phyloP scores from a whole-genome alignment of 2,888 invertebrate species.

The Taphrorychus bicolor region DNA sequence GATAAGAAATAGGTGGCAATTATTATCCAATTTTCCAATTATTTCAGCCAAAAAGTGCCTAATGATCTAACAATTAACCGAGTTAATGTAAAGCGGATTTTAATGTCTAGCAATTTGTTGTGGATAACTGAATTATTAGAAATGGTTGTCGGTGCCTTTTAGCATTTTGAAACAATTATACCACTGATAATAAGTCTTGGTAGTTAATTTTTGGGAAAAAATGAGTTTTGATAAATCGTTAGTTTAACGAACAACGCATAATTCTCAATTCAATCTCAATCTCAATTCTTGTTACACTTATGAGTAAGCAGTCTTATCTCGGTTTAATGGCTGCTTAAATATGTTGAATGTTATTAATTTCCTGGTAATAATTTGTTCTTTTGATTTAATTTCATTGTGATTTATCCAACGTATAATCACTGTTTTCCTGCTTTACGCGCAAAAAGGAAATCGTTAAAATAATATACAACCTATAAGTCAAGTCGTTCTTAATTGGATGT shows the following conservation, averaged over 20 bases:
- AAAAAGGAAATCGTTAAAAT: conserved; percentile 1
- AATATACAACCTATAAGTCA: neutral
- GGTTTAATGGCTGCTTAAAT: neutral
- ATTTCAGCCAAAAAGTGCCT: conserved; percentile 12
- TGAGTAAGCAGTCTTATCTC: neutral
- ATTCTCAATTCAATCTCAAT: neutral
- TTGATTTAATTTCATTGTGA: neutral
- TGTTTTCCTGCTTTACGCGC: neutral
- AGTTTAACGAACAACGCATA: neutral
- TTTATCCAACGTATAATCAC: neutral
- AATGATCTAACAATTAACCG: neutral
- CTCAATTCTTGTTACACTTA: neutral
- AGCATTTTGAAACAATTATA: too few relatives aligned
- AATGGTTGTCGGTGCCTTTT: neutral
- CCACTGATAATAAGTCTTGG: too few relatives aligned
- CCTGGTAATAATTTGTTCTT: neutral
- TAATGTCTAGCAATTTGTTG: conserved; percentile 8
- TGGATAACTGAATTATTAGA: conserved; percentile 10
- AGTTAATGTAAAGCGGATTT: conserved; percentile 11
- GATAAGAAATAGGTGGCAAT: neutral
- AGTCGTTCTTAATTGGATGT: neutral
- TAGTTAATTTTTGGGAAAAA: too few relatives aligned
- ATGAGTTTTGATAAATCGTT: too few relatives aligned
- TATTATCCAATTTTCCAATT: conserved; percentile 18
- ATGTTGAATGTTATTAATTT: neutral